Conservation (phyloP, 1,140 invertebrate genomes). For the Pseudobourletiella spinata region DNA sequence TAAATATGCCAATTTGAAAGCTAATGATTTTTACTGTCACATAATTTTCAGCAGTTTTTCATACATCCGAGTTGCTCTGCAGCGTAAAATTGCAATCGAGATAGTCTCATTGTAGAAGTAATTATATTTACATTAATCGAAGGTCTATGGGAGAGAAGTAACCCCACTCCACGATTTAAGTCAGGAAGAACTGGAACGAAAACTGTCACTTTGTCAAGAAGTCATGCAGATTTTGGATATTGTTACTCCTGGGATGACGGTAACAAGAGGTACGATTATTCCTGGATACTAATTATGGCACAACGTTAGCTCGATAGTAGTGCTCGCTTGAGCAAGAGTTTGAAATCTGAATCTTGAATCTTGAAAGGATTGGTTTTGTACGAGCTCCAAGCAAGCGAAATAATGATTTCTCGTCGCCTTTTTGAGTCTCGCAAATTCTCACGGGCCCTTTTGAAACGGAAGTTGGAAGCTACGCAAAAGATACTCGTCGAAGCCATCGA, state of each 20-base stretch:
- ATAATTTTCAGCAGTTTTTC: too few relatives aligned
- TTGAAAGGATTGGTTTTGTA: slow-evolving; percentile 25
- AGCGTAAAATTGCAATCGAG: too few relatives aligned
- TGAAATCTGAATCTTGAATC: too few relatives aligned
- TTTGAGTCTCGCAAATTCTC: slow-evolving; percentile 20
- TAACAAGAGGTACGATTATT: slow-evolving; percentile 61
- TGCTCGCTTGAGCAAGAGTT: too few relatives aligned
- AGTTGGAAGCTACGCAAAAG: slow-evolving; percentile 20
- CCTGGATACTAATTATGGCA: too few relatives aligned
- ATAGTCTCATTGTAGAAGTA: too few relatives aligned
- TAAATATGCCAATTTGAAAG: too few relatives aligned
- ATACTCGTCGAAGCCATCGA: slow-evolving; percentile 21
- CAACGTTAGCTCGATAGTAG: too few relatives aligned
- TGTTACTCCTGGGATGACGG: slow-evolving; percentile 62
- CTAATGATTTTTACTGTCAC: too few relatives aligned
- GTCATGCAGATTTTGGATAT: slow-evolving; percentile 58
- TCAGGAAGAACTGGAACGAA: slow-evolving; percentile 60
- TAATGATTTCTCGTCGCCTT: slow-evolving; percentile 7
- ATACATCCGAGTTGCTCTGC: too few relatives aligned
- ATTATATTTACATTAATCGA: not conserved
- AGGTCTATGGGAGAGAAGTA: slow-evolving; percentile 40
- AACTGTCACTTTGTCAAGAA: slow-evolving; percentile 59
- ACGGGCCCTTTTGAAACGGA: slow-evolving; percentile 15
- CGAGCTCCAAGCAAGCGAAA: slow-evolving; percentile 30
- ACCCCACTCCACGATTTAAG: slow-evolving; percentile 61